Conservation (phyloP, 2,797 vertebrate species). For the Danio kyathit region DNA sequence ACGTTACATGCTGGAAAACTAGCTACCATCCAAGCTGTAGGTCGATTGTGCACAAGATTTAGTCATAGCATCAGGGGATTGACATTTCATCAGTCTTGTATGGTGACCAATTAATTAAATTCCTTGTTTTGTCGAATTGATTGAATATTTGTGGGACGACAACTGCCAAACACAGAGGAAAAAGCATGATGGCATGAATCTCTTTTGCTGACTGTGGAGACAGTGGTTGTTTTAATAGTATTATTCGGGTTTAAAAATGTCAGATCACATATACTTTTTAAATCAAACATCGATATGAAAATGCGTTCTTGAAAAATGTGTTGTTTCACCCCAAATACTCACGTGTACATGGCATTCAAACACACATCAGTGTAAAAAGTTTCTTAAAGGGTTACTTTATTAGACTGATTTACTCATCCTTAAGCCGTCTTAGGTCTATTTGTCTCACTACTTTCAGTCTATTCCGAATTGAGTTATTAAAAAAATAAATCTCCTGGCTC, state of each 20-base stretch:
- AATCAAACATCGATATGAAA: background rate
- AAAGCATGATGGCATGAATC: background rate
- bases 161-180: background rate
- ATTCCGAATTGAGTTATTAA: no score
- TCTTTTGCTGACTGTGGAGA: background rate
- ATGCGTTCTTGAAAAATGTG: background rate
- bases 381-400: no score
- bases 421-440: no score
- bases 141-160: background rate
- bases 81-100: background rate
- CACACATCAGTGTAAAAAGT: background rate
- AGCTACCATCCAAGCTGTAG: constrained; percentile 13
- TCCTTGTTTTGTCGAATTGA: background rate
- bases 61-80: background rate
- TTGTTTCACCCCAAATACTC: no score
- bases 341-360: background rate
- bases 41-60: background rate
- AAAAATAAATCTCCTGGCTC: no score
- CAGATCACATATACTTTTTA: background rate
- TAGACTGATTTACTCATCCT: no score
- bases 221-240: background rate
- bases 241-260: background rate
- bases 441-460: no score
- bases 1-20: constrained; percentile 5
- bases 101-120: background rate